A percentile compares a stretch with the other conserved stretches of the same genome.
phyloP scores from a whole-genome alignment of 2,113 vertebrate species.

The Hiodon alosoides region DNA sequence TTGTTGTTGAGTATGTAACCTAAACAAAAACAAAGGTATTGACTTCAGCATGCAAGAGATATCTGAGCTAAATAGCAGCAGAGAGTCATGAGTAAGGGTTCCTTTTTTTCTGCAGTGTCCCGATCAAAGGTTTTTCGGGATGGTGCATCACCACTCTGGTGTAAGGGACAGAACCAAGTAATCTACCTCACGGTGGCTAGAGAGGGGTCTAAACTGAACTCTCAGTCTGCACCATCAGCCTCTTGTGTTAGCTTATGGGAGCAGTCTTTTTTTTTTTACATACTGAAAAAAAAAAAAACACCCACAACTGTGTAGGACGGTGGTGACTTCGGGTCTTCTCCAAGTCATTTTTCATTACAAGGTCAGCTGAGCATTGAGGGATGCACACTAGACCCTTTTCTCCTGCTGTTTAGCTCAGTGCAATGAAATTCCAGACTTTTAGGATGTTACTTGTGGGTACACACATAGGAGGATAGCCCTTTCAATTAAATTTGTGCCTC shows the following conservation, averaged over 20 bases:
- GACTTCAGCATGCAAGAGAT: constrained; percentile 24
- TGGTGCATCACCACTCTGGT: constrained; percentile 27
- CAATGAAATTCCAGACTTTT: too few relatives aligned
- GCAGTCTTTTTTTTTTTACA: constrained; percentile 7
- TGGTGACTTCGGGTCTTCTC: too few relatives aligned
- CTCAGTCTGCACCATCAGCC: constrained; percentile 18
- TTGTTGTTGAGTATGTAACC: constrained; percentile 22
- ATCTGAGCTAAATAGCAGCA: constrained; percentile 34
- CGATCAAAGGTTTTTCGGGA: background rate
- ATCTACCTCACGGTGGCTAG: constrained; percentile 51
- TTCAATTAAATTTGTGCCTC: too few relatives aligned
- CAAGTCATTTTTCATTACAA: too few relatives aligned
- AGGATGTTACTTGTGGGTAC: too few relatives aligned
- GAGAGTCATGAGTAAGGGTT: constrained; percentile 5
- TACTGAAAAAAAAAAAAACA: too few relatives aligned
- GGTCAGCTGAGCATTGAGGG: too few relatives aligned
- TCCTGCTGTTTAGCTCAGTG: too few relatives aligned
- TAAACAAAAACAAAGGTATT: background rate
- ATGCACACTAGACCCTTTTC: too few relatives aligned
- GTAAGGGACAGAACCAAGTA: constrained; percentile 37
- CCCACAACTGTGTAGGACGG: too few relatives aligned
- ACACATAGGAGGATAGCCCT: too few relatives aligned
- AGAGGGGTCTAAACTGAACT: constrained; percentile 31
- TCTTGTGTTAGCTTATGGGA: constrained; percentile 21
- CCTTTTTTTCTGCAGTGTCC: constrained; percentile 9